Evolutionary conservation across 2,797 vertebrate genomes (phyloP).

Genomic region (Poeciliopsis presidionis): DNA sequence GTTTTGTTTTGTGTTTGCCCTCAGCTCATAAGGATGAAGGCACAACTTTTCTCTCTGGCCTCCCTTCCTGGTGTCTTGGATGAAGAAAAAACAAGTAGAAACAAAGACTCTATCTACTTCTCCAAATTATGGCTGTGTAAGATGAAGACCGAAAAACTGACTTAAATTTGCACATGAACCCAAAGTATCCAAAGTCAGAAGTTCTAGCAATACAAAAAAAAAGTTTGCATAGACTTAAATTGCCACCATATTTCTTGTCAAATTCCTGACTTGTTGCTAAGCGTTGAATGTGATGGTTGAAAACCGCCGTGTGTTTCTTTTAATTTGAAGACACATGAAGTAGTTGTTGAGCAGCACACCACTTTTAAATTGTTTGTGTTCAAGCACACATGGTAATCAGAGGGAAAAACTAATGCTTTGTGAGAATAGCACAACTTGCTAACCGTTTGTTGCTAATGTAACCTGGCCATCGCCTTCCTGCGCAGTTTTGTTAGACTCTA

Average conservation of each 20-base stretch:
- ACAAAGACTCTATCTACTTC: background rate
- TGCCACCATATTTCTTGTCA: background rate
- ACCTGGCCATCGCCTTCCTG: no score
- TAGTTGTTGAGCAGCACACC: background rate
- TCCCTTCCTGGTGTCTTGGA: background rate
- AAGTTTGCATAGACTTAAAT: background rate
- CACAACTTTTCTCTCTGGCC: slow-evolving; percentile 22
- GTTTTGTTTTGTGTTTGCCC: slow-evolving; percentile 53
- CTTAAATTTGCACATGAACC: background rate
- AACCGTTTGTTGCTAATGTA: background rate
- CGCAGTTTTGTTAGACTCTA: background rate
- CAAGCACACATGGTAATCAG: background rate
- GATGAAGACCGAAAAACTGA: background rate
- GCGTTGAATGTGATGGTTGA: background rate
- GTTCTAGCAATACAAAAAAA: no score
- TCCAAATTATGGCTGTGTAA: background rate
- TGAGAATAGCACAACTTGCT: background rate
- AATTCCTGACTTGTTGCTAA: background rate
- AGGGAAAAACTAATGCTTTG: background rate
- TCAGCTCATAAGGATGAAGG: slow-evolving; percentile 40
- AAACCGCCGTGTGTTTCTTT: background rate
- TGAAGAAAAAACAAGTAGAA: background rate
- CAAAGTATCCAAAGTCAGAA: no score
- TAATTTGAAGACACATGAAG: background rate
- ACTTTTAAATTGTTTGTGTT: background rate